A percentile compares a stretch with the other conserved stretches of the same genome.
These are phyloP conservation scores for Barypeithes pellucidus DNA, from an alignment of 2,888 invertebrate species.

Conservation along the genomic window DNA sequence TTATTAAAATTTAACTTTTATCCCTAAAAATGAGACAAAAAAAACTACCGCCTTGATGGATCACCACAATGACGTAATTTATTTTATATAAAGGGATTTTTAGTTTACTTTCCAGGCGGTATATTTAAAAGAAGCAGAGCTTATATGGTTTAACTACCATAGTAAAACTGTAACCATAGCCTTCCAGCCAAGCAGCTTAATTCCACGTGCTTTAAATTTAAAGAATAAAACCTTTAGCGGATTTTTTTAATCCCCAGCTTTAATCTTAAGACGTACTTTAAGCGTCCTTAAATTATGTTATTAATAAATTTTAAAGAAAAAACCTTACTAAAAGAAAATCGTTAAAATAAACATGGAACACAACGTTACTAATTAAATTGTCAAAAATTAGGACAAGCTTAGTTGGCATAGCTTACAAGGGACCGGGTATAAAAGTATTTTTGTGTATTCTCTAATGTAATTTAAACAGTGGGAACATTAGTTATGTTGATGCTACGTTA, in stretches of 20 bases:
- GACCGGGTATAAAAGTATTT: constrained; percentile 19
- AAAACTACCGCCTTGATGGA: too few relatives aligned
- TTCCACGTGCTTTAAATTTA: not conserved
- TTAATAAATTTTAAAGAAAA: not conserved
- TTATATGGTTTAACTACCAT: not conserved
- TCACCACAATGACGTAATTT: too few relatives aligned
- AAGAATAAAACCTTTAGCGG: not conserved
- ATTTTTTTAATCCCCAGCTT: not conserved
- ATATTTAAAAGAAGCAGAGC: not conserved
- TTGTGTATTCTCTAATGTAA: constrained; percentile 20
- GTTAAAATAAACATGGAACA: constrained; percentile 3
- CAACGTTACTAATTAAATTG: constrained; percentile 30
- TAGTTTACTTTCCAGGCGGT: not conserved
- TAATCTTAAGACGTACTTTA: not conserved
- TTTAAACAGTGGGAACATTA: constrained; percentile 19
- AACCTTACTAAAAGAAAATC: not conserved
- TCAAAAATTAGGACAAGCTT: constrained; percentile 28
- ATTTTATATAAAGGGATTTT: too few relatives aligned
- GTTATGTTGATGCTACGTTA: not conserved
- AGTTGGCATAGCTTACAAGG: constrained; percentile 25
- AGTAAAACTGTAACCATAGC: not conserved
- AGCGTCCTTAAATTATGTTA: not conserved
- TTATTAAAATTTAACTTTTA: too few relatives aligned
- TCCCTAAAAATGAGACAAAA: too few relatives aligned
- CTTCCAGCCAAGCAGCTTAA: not conserved